Percentiles rank a stretch among this genome's conserved stretches.
Conservation (phyloP, 2,888 invertebrate genomes). For the Drosophila koepferae region DNA sequence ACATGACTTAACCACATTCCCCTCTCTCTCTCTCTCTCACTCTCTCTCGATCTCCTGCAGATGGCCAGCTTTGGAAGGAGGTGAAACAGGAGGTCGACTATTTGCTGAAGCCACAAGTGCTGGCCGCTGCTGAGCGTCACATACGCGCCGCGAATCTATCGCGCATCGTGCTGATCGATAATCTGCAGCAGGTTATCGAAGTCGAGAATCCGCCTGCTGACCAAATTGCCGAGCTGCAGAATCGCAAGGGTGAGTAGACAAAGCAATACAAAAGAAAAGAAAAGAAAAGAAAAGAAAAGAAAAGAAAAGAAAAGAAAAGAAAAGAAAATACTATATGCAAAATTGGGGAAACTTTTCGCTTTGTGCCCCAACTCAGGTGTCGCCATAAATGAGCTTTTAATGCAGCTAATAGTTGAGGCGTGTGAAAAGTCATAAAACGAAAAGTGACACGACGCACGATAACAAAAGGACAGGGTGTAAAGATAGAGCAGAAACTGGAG, state of each 20-base stretch:
- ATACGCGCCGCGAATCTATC: slow-evolving; percentile 88
- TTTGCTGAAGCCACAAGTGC: slow-evolving; percentile 89
- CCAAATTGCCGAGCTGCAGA: slow-evolving; percentile 89
- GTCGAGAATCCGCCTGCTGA: slow-evolving; percentile 91
- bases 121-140: slow-evolving; percentile 88
- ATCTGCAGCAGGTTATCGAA: slow-evolving; percentile 92
- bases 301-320: neutral
- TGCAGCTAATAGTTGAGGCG: slow-evolving; percentile 63
- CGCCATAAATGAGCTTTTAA: slow-evolving; percentile 72
- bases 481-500: neutral
- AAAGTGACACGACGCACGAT: slow-evolving; percentile 51
- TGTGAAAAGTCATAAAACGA: slow-evolving; percentile 74
- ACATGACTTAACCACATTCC: neutral
- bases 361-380: slow-evolving; percentile 52
- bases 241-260: slow-evolving; percentile 88
- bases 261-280: too few species aligned
- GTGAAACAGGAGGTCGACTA: slow-evolving; percentile 87
- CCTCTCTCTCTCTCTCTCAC: neutral
- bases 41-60: slow-evolving; percentile 42
- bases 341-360: neutral
- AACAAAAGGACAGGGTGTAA: neutral
- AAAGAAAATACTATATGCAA: neutral
- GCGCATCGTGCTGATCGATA: slow-evolving; percentile 90
- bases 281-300: neutral
- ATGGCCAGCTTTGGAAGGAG: slow-evolving; percentile 85